Conservation (phyloP, 2,888 invertebrate species). For the Clepsis dumicolana region DNA sequence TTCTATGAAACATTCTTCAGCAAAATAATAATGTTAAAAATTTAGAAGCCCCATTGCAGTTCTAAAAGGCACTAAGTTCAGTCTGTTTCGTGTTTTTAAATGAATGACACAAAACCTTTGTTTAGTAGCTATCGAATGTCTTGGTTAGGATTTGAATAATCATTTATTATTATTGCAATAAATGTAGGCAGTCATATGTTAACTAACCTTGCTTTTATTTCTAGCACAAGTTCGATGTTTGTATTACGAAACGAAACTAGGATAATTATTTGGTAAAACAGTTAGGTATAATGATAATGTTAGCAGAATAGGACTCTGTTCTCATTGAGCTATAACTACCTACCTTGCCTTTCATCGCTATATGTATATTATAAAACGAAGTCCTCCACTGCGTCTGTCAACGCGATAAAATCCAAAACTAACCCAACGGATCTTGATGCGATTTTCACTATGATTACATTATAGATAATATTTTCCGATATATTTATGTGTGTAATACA, state of each 20-base stretch:
- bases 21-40: background rate
- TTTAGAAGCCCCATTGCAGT: background rate
- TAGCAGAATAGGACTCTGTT: background rate
- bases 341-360: background rate
- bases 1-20: slow-evolving; percentile 4
- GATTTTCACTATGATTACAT: too few relatives aligned
- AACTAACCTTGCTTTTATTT: slow-evolving; percentile 8
- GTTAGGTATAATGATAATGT: background rate
- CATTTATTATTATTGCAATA: background rate
- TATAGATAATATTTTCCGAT: too few relatives aligned
- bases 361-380: too few relatives aligned
- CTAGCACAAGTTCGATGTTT: slow-evolving; percentile 12
- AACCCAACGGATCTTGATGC: too few relatives aligned
- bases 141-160: background rate
- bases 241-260: slow-evolving; percentile 1
- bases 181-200: background rate
- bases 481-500: too few relatives aligned
- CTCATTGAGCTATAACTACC: background rate
- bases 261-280: slow-evolving; percentile 2
- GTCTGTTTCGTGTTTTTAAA: background rate
- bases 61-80: background rate
- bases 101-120: background rate
- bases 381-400: too few relatives aligned
- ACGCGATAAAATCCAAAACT: too few relatives aligned
- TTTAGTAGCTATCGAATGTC: background rate